Evolutionary conservation across 2,797 vertebrate genomes (phyloP), one percentile per base, ranked within the genome.

Genomic region (Oryzias sinensis): DNA sequence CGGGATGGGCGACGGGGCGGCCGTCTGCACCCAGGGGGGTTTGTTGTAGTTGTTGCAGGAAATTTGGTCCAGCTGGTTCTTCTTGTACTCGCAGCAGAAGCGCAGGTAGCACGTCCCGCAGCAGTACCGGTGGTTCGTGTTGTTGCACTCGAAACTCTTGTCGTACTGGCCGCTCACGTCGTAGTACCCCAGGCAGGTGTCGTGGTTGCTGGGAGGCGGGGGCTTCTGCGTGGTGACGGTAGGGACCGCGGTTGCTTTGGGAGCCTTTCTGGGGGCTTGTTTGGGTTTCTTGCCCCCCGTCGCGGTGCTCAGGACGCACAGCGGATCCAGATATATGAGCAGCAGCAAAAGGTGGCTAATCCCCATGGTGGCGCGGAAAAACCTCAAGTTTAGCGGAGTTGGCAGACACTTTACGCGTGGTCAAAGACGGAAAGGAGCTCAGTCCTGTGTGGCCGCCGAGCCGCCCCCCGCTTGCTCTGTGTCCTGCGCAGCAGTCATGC

Each of bases 91-190:
- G 89, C 97, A 99, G 90, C 96, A 98, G 91, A 97, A 99, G 84
- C 97, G 95, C 83, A 97, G 90, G 91, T 91, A 97, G 89, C 97
- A 99, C 70, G 96, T 96, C 73, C 97, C 97, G 88, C 96, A 98
- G 91, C 97, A 99, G 93, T 97, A 98, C 53, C 95, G 94, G 79
- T 97, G 95, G 53, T 95, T 92, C 58, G 95, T 98, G 93, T 98
- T 98, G 91, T 99, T 99, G 72, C 97, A 98, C 81, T 95, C 95
- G 87, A 99, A 99, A 91, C 95, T 87, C 70, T 95, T 96, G 91
- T 99, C 97, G 73, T 94, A 98, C 82, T 96, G 94, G 33, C 96
- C 96, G 88, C 96, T 98, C 88, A 98, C 97, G 85, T 99, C 97
- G 90, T 94, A 98, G 90, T 99, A 96, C 56, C 96, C 96, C 88